Base-by-base conservation (phyloP, 2,888 invertebrate species). In the Drosophila anomelani region DNA sequence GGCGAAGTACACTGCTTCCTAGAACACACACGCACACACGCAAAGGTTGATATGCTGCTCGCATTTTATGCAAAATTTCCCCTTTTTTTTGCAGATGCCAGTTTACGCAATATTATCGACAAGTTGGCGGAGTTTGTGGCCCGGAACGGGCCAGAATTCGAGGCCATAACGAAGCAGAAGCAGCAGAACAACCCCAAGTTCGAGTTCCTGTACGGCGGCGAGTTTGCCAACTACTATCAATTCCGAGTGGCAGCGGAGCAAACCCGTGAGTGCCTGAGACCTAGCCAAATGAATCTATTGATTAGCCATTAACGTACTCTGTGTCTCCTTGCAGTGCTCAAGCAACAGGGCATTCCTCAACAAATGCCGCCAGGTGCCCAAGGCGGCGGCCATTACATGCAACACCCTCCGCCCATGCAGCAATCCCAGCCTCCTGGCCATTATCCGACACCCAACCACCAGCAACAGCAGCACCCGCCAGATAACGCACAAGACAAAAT, bases 41-140 rank as follows among this genome's bases (percentile, higher is more conserved):
- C 32, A 53, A 43, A 15, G 29, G n/a, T 62, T 29, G 41, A 58
- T 75, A 53, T 54, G 57, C 69, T 61, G 57, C 70, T 58, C 41
- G 76, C 23, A 76, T 58, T 70, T 59, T 39, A 57, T 57, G 55
- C 51, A 49, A 53, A 41, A 70, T 77, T 81, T 46, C 1, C 8
- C 4, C 36, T 5, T 13, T 34, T 13, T 39, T 55, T 43, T 23
- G 23, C 75, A 93, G 99, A 99, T 94, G 96, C 96, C 90, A 98
- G 99, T 92, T 95, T 98, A 90, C 96, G 97, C 91, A 98, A 98
- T 94, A 98, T 99, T 91, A 99, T 99, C 90, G 99, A 99, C 94
- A 99, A 99, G 94, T 94, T 99, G 88, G 99, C 99, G 15, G 98
- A 98, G 93, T 99, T 99, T 95, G 99, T 99, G 80, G 99, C 99